These are phyloP conservation scores for Sebastes diaconus DNA, from an alignment of 2,797 vertebrate species.

Conservation along the genomic window DNA sequence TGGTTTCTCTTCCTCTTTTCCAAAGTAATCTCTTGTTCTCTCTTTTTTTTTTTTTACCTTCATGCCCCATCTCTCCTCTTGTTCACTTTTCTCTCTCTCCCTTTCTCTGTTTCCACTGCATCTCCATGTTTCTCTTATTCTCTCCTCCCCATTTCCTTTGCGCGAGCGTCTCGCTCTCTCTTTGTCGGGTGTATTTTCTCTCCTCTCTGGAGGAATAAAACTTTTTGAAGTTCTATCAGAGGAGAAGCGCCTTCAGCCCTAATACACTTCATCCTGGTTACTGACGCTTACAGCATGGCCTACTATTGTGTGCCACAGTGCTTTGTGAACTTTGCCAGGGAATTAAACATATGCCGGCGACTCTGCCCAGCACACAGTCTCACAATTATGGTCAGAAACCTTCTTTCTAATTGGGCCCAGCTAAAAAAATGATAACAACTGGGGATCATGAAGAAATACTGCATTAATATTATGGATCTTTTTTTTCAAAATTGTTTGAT, in stretches of 20 bases:
- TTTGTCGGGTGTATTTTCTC: conserved; percentile 39
- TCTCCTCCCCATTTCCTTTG: conserved; percentile 48
- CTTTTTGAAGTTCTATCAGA: conserved; percentile 66
- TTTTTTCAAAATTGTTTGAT: background rate
- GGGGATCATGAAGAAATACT: background rate
- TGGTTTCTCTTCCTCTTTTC: conserved; percentile 6
- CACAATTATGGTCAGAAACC: background rate
- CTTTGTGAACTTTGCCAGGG: conserved; percentile 37
- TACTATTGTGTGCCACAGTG: conserved; percentile 37
- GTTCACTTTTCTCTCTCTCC: conserved; percentile 6
- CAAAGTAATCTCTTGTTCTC: conserved; percentile 24
- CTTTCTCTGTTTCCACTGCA: conserved; percentile 22
- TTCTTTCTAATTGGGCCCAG: background rate
- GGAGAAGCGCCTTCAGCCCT: conserved; percentile 63
- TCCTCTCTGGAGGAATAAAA: conserved; percentile 63
- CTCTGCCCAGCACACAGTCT: conserved; percentile 5
- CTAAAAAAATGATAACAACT: background rate
- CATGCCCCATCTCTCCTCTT: background rate
- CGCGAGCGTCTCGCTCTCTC: conserved; percentile 1
- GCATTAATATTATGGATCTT: background rate
- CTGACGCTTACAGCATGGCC: conserved; percentile 53
- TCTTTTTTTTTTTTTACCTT: background rate
- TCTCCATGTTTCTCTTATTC: conserved; percentile 42
- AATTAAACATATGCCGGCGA: conserved; percentile 40
- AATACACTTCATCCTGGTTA: conserved; percentile 60